Percentiles rank a stretch among this genome's conserved stretches.
Conservation (phyloP, 2,113 vertebrate genomes). For the Syngnathus floridae region DNA sequence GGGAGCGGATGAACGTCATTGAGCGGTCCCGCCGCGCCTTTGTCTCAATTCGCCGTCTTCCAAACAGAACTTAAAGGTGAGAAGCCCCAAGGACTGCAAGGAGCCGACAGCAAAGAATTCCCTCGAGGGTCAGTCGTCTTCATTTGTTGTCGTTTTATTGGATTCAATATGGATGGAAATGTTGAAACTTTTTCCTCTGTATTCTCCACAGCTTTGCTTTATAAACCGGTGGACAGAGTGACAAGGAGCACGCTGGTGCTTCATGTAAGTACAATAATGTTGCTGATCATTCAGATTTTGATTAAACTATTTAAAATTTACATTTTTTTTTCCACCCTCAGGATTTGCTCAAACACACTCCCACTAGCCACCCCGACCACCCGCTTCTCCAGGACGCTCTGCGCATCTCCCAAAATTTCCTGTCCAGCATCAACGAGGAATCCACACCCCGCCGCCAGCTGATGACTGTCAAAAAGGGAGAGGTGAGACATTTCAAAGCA, state of each 20-base stretch:
- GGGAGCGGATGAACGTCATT: slow-evolving; percentile 26
- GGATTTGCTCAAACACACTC: slow-evolving; percentile 97
- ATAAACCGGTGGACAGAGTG: slow-evolving; percentile 96
- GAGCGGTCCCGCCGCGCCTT: slow-evolving; percentile 18
- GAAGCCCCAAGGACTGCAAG: slow-evolving; percentile 87
- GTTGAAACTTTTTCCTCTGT: neutral
- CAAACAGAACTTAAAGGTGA: slow-evolving; percentile 88
- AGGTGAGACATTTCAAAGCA: slow-evolving; percentile 71
- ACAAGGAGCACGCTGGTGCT: slow-evolving; percentile 94
- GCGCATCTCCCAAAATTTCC: slow-evolving; percentile 95
- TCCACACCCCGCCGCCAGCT: slow-evolving; percentile 89
- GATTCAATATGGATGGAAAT: neutral
- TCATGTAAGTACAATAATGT: slow-evolving; percentile 78
- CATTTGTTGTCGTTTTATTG: neutral
- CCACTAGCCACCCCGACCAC: slow-evolving; percentile 84
- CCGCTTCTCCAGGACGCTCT: slow-evolving; percentile 89
- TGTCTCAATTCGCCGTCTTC: neutral
- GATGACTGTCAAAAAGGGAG: slow-evolving; percentile 91
- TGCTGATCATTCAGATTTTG: neutral
- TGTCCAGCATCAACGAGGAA: slow-evolving; percentile 98
- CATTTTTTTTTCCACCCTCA: slow-evolving; percentile 38
- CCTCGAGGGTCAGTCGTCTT: slow-evolving; percentile 82
- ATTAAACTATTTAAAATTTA: no score
- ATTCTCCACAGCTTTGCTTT: slow-evolving; percentile 77
- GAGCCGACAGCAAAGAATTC: slow-evolving; percentile 87